A percentile compares a stretch with the other conserved stretches of the same genome.
Conservation (phyloP, 2,113 vertebrate genomes). For the Vicugna pacos region DNA sequence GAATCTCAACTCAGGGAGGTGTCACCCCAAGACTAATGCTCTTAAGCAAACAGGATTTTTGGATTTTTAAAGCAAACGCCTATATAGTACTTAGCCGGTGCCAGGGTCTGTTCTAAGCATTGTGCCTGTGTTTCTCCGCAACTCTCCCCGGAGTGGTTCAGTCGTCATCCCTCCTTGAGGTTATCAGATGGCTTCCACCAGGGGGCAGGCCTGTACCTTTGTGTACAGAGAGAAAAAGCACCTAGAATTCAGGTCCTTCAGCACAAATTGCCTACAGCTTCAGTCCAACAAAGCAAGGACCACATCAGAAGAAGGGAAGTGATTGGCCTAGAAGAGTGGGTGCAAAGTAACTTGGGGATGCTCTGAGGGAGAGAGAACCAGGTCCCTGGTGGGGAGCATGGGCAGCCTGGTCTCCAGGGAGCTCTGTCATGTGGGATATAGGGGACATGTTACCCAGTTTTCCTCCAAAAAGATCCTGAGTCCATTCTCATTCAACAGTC, state of each 20-base stretch:
- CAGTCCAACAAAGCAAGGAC: not conserved
- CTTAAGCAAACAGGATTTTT: not conserved
- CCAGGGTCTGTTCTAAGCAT: not conserved
- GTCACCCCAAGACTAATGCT: not conserved
- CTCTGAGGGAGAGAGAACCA: not conserved
- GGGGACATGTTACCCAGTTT: not conserved
- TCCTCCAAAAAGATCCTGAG: not conserved
- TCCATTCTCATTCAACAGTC: not conserved
- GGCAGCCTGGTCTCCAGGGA: not conserved
- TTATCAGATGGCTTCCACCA: not conserved
- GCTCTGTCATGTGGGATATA: not conserved
- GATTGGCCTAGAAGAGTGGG: not conserved
- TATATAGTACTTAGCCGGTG: fast-evolving
- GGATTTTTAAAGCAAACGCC: not conserved
- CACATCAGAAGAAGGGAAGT: not conserved
- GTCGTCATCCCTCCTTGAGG: not conserved
- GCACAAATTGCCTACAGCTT: not conserved
- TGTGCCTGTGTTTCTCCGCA: fast-evolving
- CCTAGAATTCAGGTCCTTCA: not conserved
- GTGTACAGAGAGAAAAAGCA: not conserved
- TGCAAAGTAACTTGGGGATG: not conserved
- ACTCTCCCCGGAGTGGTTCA: not conserved
- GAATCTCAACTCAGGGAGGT: not conserved
- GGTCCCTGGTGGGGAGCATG: no score
- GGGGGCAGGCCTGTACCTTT: slow-evolving; percentile 60